These are phyloP conservation scores for Micronycteris hirsuta DNA, from an alignment of 2,113 vertebrate genomes.

Conservation along the genomic window DNA sequence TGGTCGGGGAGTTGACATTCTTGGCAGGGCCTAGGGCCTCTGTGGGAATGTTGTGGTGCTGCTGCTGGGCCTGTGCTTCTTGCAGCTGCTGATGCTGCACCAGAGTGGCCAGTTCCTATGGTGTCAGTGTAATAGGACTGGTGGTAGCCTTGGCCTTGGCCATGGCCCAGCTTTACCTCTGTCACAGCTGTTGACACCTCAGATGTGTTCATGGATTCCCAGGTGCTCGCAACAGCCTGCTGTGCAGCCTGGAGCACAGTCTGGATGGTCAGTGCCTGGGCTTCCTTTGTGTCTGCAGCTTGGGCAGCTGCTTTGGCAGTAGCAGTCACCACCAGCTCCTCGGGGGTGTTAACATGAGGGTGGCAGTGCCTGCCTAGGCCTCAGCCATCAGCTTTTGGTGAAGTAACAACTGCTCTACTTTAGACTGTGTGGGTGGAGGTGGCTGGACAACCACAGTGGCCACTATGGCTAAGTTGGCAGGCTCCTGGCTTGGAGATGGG, in stretches of 20 bases:
- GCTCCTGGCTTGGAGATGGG: constrained; percentile 72
- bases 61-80: constrained; percentile 81
- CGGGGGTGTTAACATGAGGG: constrained; percentile 89
- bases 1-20: constrained; percentile 90
- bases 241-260: constrained; percentile 91
- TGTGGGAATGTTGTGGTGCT: constrained; percentile 83
- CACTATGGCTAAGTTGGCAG: constrained; percentile 69
- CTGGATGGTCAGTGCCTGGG: constrained; percentile 91
- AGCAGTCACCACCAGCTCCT: constrained; percentile 90
- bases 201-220: constrained; percentile 77
- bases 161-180: constrained; percentile 74
- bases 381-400: constrained; percentile 92
- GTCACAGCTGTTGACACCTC: constrained; percentile 57
- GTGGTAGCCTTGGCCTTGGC: constrained; percentile 81
- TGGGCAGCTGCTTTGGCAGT: constrained; percentile 90
- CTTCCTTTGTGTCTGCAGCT: constrained; percentile 90
- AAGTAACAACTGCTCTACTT: constrained; percentile 83
- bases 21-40: constrained; percentile 91
- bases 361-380: constrained; percentile 81
- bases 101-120: constrained; percentile 88
- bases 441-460: constrained; percentile 73
- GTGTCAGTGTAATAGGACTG: constrained; percentile 90
- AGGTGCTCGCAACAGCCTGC: constrained; percentile 89
- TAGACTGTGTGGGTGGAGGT: constrained; percentile 61
- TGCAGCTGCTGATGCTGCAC: constrained; percentile 92